Conservation (phyloP, 2,797 vertebrate species). For the Falco novaeseelandiae region DNA sequence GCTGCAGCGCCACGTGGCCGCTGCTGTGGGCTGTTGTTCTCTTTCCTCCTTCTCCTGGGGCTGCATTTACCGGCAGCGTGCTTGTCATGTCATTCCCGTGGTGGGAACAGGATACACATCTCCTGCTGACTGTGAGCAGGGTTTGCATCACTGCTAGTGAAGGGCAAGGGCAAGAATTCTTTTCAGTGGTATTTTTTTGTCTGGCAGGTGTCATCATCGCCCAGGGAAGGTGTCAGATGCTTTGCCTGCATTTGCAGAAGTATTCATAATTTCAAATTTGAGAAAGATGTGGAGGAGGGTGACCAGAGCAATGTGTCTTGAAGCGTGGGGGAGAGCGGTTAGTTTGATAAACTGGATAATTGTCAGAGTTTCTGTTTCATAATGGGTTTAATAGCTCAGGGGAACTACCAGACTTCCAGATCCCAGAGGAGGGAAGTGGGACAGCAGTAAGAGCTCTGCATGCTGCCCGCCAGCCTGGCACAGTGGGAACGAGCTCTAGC, state of each 20-base stretch:
- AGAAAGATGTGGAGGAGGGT: neutral
- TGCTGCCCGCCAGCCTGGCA: neutral
- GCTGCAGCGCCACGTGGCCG: neutral
- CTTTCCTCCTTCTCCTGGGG: neutral
- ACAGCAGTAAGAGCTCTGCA: neutral
- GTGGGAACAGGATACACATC: neutral
- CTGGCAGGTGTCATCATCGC: neutral
- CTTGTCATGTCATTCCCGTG: neutral
- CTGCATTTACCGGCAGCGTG: neutral
- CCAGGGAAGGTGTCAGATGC: neutral
- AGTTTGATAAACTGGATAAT: neutral
- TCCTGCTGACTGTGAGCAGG: fast-evolving
- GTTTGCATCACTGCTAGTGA: neutral
- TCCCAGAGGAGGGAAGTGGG: neutral
- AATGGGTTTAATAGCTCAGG: neutral
- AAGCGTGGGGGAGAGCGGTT: fast-evolving
- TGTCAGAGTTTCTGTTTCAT: neutral
- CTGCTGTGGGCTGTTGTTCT: neutral
- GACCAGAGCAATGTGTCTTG: neutral
- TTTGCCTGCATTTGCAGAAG: neutral
- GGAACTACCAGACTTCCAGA: neutral
- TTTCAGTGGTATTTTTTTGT: neutral
- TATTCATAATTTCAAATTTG: neutral
- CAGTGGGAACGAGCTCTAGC: neutral
- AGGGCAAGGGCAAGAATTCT: neutral